These are phyloP conservation scores for Drosophila setosimentum DNA, from an alignment of 2,888 invertebrate species.

Conservation along the genomic window DNA sequence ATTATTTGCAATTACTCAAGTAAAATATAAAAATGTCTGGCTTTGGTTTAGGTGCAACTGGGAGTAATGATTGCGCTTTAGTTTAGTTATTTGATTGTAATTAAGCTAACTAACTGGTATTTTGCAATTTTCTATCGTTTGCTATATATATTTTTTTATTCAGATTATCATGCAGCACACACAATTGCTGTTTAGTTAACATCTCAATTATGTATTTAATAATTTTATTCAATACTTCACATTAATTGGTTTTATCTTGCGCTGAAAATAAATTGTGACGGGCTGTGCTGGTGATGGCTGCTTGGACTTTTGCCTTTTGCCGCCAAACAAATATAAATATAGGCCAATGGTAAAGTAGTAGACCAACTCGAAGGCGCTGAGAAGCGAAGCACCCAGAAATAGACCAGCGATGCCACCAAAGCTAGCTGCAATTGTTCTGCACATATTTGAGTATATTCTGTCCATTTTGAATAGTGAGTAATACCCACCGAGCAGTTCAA, in stretches of 20 bases:
- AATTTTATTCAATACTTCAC: constrained; percentile 17
- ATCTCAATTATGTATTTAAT: not conserved
- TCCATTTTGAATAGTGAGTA: not conserved
- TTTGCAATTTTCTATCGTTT: not conserved
- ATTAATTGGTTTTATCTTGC: constrained; percentile 52
- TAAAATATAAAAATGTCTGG: too few species aligned
- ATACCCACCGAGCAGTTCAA: constrained; percentile 84
- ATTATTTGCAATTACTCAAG: not conserved
- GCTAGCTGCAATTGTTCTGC: constrained; percentile 79
- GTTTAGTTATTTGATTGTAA: not conserved
- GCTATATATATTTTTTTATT: not conserved
- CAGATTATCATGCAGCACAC: not conserved
- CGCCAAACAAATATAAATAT: constrained; percentile 58
- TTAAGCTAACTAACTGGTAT: not conserved
- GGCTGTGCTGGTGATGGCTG: constrained; percentile 1
- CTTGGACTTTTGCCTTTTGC: constrained; percentile 24
- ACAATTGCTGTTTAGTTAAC: not conserved
- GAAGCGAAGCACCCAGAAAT: constrained; percentile 85
- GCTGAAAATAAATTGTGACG: constrained; percentile 38
- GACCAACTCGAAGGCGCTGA: constrained; percentile 85
- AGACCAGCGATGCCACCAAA: constrained; percentile 86
- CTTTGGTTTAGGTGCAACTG: not conserved
- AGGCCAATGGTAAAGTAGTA: constrained; percentile 84
- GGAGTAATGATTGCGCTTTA: not conserved
- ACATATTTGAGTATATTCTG: not conserved